Base-by-base conservation (phyloP, 2,797 vertebrate genomes). In the Dendrocincla fuliginosa region DNA sequence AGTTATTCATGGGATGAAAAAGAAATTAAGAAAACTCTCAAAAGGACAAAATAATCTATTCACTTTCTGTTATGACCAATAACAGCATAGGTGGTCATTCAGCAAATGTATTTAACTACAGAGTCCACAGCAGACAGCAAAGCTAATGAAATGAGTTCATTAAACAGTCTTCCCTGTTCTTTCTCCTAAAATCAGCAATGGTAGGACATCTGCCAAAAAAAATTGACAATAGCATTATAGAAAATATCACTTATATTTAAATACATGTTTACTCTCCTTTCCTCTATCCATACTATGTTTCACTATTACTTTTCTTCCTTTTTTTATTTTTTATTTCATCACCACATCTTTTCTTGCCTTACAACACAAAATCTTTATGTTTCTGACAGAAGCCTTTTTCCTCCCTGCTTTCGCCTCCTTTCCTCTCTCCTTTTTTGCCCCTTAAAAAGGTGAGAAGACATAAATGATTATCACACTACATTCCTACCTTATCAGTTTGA, bases 1-100 rank as follows among this genome's bases (percentile, higher is more conserved):
- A 88, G 81, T 68, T 89, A 87, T 74, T 83, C 49, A 67, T 33
- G 16, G 65, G 16, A 84, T 78, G 49, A 78, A 94, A 91, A 95
- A 86, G 19, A 80, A 74, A 14, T 86, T 64, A 10, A 69, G 89
- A 56, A 67, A 73, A 47, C 69, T 60, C n/a, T 78, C 9, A 49
- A 22, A 44, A 59, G 25, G 22, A 69, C 10, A 82, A 92, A 89
- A 76, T 42, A 78, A 73, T 63, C 11, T 5, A 39, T 86, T 88
- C 90, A 68, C 42, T 89, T 95, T 70, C 57, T 76, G 11, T 74
- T 89, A 50, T 47, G 57, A 75, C 15, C 64, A 71, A n/a, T 60
- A 85, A 41, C 17, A 39, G 13, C 61, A 64, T 24, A 59, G 59
- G 10, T 59, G 32, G 55, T 68, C 39, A n/a, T 79, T 82, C 30